Evolutionary conservation across 2,797 vertebrate genomes (phyloP), one percentile per base, ranked within the genome.

Genomic region (Tenualosa thibaudeaui): DNA sequence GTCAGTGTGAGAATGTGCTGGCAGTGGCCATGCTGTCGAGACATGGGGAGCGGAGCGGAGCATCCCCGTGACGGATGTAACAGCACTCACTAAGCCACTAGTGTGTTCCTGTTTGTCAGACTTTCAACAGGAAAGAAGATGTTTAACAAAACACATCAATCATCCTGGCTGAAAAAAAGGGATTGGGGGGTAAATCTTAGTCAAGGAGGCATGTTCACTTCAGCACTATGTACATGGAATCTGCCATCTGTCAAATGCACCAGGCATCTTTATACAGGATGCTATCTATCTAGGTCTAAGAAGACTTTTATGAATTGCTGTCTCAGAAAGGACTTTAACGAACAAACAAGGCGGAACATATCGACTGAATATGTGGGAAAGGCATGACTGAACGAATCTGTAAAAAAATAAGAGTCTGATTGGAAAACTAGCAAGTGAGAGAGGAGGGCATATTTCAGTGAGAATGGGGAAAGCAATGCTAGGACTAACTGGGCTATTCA

Each of bases 1-100:
- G 95, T 94, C 94, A 94, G 91, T 91, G 90, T 92, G 89, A 94
- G 95, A 96, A 95, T 95, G 94, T 94, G 89, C 91, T 95, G 94
- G 95, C 94, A 82, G 87, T 84, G 62, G 5, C 86, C 49, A 81
- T 86, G 87, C 93, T 92, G 93, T 88, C 86, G 92, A 90, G 93
- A 90, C 88, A 40, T 81, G 68, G 68, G 86, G 83, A 81, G 75
- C 75, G 10, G 50, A 51, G 50, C 7, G 85, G 82, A 81, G 81
- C 82, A 62, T 22, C 82, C 88, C 37, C 78, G n/a, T 71, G 88
- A 93, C 93, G 94, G 92, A 94, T 93, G 93, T 90, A 90, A 90
- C 83, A 88, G 86, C 88, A 89, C 91, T 94, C 91, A 84, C 90
- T 89, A 90, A 88, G 75, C 91, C 92, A 90, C 92, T 81, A 43